Conservation (phyloP, 2,888 invertebrate genomes). For the Griposia aprilina region DNA sequence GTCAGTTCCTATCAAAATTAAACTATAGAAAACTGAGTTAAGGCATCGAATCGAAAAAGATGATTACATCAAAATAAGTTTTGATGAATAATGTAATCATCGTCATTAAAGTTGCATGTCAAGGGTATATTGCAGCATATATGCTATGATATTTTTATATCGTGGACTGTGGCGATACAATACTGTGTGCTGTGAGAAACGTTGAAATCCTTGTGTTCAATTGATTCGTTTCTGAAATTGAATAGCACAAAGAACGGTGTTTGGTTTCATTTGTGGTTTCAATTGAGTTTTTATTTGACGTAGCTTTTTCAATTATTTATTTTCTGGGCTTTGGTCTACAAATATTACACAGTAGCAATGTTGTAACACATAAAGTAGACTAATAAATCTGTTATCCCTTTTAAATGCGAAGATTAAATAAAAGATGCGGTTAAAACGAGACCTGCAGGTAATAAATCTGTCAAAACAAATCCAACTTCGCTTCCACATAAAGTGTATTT, state of each 20-base stretch:
- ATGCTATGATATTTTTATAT: constrained; percentile 47
- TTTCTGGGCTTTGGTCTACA: constrained; percentile 20
- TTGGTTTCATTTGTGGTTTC: constrained; percentile 31
- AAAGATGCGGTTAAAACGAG: constrained; percentile 27
- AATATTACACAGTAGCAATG: not conserved
- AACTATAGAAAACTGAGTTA: constrained; percentile 9
- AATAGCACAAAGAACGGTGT: constrained; percentile 47
- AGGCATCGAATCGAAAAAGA: constrained; percentile 18
- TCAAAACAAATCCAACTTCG: constrained; percentile 46
- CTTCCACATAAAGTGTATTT: constrained; percentile 38
- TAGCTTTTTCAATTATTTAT: constrained; percentile 27
- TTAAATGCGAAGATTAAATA: constrained; percentile 23
- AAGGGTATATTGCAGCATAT: constrained; percentile 60
- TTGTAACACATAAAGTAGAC: constrained; percentile 7
- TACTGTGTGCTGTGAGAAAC: constrained; percentile 45
- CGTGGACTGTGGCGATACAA: constrained; percentile 33
- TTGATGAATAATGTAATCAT: constrained; percentile 48
- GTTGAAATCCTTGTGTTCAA: constrained; percentile 52
- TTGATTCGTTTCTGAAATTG: constrained; percentile 58
- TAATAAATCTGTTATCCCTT: constrained; percentile 22
- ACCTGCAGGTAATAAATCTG: constrained; percentile 37
- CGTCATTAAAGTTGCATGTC: constrained; percentile 48
- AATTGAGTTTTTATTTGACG: constrained; percentile 35
- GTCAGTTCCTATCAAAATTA: constrained; percentile 19
- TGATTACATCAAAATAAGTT: constrained; percentile 25